These are phyloP conservation scores for Lasioglossum villosulum DNA, from an alignment of 2,888 invertebrate genomes.

Conservation along the genomic window DNA sequence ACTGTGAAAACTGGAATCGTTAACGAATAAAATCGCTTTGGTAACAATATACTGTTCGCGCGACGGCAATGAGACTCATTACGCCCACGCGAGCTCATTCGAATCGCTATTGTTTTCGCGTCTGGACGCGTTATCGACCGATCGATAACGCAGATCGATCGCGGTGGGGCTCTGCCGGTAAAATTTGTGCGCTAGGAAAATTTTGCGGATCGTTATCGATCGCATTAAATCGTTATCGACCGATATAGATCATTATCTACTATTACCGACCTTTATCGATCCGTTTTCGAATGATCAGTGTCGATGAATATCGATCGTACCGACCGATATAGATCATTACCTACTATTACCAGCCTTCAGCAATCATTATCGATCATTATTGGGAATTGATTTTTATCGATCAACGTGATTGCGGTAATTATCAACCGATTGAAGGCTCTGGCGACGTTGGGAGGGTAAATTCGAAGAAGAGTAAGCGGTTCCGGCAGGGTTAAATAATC, in stretches of 20 bases:
- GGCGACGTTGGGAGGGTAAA: too few species aligned
- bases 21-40: background rate
- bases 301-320: too few species aligned
- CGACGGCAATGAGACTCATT: background rate
- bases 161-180: background rate
- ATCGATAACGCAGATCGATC: background rate
- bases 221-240: background rate
- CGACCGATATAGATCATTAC: background rate
- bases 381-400: background rate
- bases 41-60: background rate
- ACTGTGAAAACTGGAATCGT: background rate
- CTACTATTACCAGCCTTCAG: background rate
- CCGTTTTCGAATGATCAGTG: background rate
- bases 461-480: background rate
- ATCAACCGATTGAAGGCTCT: background rate
- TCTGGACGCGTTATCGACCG: background rate
- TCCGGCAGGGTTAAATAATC: background rate
- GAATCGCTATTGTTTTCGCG: background rate
- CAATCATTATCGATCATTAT: background rate
- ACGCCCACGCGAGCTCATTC: background rate
- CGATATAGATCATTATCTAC: background rate
- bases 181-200: background rate
- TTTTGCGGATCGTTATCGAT: background rate
- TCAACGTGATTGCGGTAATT: background rate
- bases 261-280: background rate